These are phyloP conservation scores for Gambusia holbrooki DNA, from an alignment of 2,113 vertebrate genomes.

Conservation along the genomic window DNA sequence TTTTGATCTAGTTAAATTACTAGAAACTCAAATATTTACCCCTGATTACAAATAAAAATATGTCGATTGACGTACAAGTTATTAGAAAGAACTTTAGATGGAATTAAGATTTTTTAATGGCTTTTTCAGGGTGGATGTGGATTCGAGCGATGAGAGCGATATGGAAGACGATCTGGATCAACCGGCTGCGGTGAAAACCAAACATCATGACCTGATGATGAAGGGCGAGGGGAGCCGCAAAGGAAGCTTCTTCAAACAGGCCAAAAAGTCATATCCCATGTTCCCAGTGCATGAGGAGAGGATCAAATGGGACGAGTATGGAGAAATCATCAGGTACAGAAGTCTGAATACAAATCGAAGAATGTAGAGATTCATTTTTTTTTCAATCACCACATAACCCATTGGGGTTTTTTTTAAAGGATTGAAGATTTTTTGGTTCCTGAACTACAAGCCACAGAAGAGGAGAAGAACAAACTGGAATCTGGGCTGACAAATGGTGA, in stretches of 20 bases:
- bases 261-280: slow-evolving; percentile 98
- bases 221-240: slow-evolving; percentile 95
- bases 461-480: slow-evolving; percentile 96
- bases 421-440: slow-evolving; percentile 97
- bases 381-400: not conserved
- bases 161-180: slow-evolving; percentile 95
- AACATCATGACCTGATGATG: slow-evolving; percentile 98
- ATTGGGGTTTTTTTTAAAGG: slow-evolving; percentile 67
- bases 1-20: not conserved
- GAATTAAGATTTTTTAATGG: slow-evolving; percentile 16
- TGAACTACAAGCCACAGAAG: slow-evolving; percentile 96
- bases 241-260: slow-evolving; percentile 98
- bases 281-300: slow-evolving; percentile 95
- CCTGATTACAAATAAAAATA: not conserved
- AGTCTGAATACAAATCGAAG: not conserved
- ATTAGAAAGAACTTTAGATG: not conserved
- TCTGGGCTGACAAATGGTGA: slow-evolving; percentile 94
- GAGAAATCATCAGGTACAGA: slow-evolving; percentile 96
- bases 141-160: slow-evolving; percentile 98
- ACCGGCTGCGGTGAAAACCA: slow-evolving; percentile 87
- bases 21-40: not conserved
- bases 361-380: not conserved
- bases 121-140: slow-evolving; percentile 88
- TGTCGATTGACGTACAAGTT: not conserved
- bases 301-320: slow-evolving; percentile 99